phyloP scores from a whole-genome alignment of 2,888 invertebrate genomes.

The Helicoverpa assulta region DNA sequence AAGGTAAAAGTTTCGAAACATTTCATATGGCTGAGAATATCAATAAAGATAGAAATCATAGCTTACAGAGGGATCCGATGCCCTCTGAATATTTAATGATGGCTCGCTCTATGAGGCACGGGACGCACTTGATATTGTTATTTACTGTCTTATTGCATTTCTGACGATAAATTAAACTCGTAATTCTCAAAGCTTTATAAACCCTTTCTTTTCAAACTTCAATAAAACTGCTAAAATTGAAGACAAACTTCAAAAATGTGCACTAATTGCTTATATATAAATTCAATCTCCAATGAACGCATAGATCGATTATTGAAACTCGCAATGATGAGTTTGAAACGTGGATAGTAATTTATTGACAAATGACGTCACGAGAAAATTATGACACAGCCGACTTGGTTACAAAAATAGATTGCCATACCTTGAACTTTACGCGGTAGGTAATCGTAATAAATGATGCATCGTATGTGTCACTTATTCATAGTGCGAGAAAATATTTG shows the following conservation, averaged over 20 bases:
- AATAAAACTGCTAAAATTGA: not conserved
- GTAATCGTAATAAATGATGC: not conserved
- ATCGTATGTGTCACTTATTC: not conserved
- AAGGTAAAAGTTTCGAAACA: conserved; percentile 17
- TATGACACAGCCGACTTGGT: not conserved
- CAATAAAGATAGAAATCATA: conserved; percentile 50
- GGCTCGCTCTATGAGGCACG: conserved; percentile 18
- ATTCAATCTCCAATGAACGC: too few species aligned
- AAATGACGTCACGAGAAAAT: not conserved
- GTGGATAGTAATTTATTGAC: too few species aligned
- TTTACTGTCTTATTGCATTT: conserved; percentile 19
- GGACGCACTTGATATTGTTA: conserved; percentile 25
- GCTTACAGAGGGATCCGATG: conserved; percentile 36
- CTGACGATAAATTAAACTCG: conserved; percentile 6
- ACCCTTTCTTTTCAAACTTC: not conserved
- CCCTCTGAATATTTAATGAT: conserved; percentile 51
- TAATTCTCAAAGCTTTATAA: not conserved
- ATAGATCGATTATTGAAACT: too few species aligned
- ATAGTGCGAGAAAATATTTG: not conserved
- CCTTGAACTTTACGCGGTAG: not conserved
- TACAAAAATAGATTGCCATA: conserved; percentile 1
- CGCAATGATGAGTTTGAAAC: too few species aligned
- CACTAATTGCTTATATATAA: too few species aligned
- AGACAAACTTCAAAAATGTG: not conserved
- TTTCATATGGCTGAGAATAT: conserved; percentile 31